Evolutionary conservation across 1,140 invertebrate species (phyloP).

Genomic region (Ips nitidus): DNA sequence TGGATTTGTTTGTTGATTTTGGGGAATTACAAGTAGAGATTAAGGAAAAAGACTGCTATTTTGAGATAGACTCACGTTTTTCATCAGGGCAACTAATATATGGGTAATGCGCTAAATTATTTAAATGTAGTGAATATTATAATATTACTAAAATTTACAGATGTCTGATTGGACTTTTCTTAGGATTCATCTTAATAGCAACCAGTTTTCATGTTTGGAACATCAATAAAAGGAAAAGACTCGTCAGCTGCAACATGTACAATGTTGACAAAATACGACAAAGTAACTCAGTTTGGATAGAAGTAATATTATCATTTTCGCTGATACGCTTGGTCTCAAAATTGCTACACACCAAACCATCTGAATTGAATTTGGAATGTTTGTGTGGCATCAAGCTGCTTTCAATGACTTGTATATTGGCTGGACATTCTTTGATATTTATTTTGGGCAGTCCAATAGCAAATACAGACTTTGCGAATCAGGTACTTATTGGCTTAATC

Average conservation of each 20-base stretch:
- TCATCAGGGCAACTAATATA: conserved; percentile 58
- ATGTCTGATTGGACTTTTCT: too few species aligned
- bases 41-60: conserved; percentile 19
- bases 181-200: conserved; percentile 35
- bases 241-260: conserved; percentile 28
- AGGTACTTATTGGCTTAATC: conserved; percentile 58
- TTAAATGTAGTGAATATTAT: too few species aligned
- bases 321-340: conserved; percentile 61
- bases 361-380: conserved; percentile 62
- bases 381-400: conserved; percentile 66
- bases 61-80: conserved; percentile 27
- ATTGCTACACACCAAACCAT: conserved; percentile 61
- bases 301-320: conserved; percentile 61
- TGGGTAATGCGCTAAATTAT: conserved; percentile 54
- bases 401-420: conserved; percentile 65
- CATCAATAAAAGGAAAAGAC: conserved; percentile 27
- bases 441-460: conserved; percentile 64
- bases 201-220: conserved; percentile 40
- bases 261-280: conserved; percentile 29
- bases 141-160: too few species aligned
- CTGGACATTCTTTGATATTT: conserved; percentile 64
- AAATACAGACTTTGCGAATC: conserved; percentile 62
- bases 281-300: conserved; percentile 39
- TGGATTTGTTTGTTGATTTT: conserved; percentile 42
- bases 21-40: conserved; percentile 19